phyloP scores from a whole-genome alignment of 2,888 invertebrate genomes.

The Ferdinandea cuprea region DNA sequence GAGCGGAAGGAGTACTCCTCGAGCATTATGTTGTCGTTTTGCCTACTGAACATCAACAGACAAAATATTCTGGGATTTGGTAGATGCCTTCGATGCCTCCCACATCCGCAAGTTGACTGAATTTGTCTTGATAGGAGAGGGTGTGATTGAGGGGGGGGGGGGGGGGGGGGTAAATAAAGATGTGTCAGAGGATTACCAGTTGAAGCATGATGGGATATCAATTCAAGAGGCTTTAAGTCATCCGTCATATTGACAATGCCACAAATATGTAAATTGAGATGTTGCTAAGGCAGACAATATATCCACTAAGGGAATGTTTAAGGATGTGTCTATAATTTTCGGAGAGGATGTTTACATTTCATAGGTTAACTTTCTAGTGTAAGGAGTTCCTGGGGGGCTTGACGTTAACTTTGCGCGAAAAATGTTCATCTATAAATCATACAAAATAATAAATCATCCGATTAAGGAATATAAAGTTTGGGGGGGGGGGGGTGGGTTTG shows the following conservation, averaged over 20 bases:
- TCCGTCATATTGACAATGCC: slow-evolving; percentile 38
- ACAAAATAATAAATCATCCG: neutral
- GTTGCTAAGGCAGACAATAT: neutral
- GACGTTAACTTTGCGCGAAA: neutral
- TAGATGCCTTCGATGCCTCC: slow-evolving; percentile 55
- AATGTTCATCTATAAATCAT: neutral
- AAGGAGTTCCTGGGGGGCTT: neutral
- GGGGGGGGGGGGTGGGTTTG: neutral
- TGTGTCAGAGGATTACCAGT: slow-evolving; percentile 38
- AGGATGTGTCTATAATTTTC: slow-evolving; percentile 14
- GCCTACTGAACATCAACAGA: slow-evolving; percentile 49
- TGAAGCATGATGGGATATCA: slow-evolving; percentile 48
- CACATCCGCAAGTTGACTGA: slow-evolving; percentile 19
- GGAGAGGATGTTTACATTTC: neutral
- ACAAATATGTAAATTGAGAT: slow-evolving; percentile 48
- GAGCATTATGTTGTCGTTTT: slow-evolving; percentile 33
- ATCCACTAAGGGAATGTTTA: slow-evolving; percentile 7
- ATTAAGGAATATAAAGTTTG: neutral
- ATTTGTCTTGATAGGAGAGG: slow-evolving; percentile 11
- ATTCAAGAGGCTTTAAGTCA: slow-evolving; percentile 42
- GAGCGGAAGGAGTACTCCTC: slow-evolving; percentile 9
- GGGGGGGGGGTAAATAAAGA: slow-evolving; percentile 18
- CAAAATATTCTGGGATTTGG: slow-evolving; percentile 58
- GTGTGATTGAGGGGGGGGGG: slow-evolving; percentile 10
- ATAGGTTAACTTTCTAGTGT: neutral